Evolutionary conservation across 2,888 invertebrate species (phyloP).

Genomic region (Rhamnusium bicolor): DNA sequence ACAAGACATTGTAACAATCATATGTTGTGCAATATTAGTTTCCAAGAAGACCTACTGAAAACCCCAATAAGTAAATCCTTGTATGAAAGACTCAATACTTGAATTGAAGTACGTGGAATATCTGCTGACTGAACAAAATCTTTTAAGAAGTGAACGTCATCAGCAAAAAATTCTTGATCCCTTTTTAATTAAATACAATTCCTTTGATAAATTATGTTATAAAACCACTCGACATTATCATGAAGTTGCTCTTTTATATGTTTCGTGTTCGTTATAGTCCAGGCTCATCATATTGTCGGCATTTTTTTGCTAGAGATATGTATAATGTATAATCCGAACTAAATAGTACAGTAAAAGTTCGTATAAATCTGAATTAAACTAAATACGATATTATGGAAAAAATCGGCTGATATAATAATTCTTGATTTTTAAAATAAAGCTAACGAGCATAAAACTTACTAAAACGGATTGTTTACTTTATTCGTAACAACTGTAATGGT

Average conservation of each 20-base stretch:
- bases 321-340: no score
- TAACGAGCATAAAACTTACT: no score
- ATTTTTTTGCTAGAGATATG: no score
- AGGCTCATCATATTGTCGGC: no score
- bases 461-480: no score
- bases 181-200: conserved; percentile 4
- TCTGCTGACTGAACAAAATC: conserved; percentile 6
- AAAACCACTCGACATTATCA: conserved; percentile 5
- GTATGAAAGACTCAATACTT: background rate
- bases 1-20: background rate
- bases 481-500: no score
- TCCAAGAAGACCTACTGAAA: background rate
- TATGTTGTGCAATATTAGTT: background rate
- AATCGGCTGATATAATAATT: no score
- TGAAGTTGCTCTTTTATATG: conserved; percentile 4
- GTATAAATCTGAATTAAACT: no score
- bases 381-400: no score
- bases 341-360: no score
- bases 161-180: background rate
- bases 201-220: background rate
- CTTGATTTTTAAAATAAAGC: no score
- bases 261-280: background rate
- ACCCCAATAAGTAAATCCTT: background rate
- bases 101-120: background rate
- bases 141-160: background rate